These are phyloP conservation scores for Leiothrix lutea DNA, from an alignment of 2,113 vertebrate species.

Conservation along the genomic window DNA sequence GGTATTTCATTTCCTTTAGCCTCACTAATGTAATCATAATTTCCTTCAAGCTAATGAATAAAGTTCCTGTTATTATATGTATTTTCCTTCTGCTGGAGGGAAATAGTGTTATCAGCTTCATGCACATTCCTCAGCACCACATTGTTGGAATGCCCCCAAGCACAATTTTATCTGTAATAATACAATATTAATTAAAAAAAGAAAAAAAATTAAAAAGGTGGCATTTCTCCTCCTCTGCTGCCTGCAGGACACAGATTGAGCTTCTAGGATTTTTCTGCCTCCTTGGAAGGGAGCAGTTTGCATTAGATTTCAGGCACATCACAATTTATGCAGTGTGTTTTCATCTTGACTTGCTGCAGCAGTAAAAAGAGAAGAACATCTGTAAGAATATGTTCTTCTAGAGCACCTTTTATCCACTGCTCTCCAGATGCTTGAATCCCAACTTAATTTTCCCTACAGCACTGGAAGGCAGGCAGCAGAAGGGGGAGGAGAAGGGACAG, in stretches of 20 bases:
- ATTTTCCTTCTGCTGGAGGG: not conserved
- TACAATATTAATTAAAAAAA: not conserved
- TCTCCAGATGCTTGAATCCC: not conserved
- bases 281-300: not conserved
- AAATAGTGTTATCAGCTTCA: slow-evolving; percentile 21
- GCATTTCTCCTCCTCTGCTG: not conserved
- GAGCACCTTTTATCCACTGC: not conserved
- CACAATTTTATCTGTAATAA: slow-evolving; percentile 28
- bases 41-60: slow-evolving; percentile 42
- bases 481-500: not conserved
- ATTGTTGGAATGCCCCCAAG: not conserved
- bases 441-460: not conserved
- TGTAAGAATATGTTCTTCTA: not conserved
- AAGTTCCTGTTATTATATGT: not conserved
- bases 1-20: not conserved
- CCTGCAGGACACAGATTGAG: not conserved
- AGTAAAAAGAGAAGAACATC: not conserved
- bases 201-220: not conserved
- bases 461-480: not conserved
- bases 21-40: not conserved
- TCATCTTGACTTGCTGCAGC: not conserved
- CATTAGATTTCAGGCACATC: not conserved
- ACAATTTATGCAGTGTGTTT: not conserved
- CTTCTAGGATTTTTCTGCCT: not conserved
- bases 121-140: not conserved